Conservation (phyloP, 1,140 invertebrate species). For the Ceratina calcarata region DNA sequence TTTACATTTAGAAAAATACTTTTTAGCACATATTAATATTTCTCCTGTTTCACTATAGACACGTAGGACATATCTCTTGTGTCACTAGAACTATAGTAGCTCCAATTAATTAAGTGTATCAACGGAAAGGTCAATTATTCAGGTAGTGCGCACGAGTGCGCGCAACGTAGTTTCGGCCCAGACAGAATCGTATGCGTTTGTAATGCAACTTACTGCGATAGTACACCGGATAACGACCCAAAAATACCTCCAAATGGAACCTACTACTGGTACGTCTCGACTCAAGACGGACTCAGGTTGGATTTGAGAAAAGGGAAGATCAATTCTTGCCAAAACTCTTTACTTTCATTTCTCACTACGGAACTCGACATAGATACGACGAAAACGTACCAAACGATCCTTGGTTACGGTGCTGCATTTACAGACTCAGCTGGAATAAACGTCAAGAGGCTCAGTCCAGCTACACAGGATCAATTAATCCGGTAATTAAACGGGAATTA, state of each 20-base stretch:
- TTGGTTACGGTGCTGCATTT: constrained; percentile 93
- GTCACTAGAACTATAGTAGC: no score
- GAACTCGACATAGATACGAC: constrained; percentile 48
- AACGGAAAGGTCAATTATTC: no score
- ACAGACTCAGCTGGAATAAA: constrained; percentile 93
- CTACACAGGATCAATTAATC: constrained; percentile 83
- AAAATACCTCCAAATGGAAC: constrained; percentile 72
- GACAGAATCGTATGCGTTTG: constrained; percentile 90
- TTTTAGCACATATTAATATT: no score
- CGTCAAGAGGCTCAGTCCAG: constrained; percentile 82
- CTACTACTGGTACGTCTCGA: constrained; percentile 83
- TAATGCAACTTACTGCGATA: constrained; percentile 91
- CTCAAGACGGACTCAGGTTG: constrained; percentile 80
- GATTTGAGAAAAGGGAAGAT: background rate
- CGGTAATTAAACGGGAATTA: constrained; percentile 74
- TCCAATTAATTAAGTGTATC: background rate
- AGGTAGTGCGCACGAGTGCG: constrained; percentile 70
- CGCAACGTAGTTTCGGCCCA: constrained; percentile 74
- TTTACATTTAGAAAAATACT: no score
- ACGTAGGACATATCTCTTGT: no score
- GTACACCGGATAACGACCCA: constrained; percentile 79
- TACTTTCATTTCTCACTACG: no score
- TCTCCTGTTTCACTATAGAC: no score
- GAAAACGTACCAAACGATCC: constrained; percentile 81
- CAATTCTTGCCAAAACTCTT: background rate